These are phyloP conservation scores for Lutraria lutraria DNA, from an alignment of 2,888 invertebrate species.

Conservation along the genomic window DNA sequence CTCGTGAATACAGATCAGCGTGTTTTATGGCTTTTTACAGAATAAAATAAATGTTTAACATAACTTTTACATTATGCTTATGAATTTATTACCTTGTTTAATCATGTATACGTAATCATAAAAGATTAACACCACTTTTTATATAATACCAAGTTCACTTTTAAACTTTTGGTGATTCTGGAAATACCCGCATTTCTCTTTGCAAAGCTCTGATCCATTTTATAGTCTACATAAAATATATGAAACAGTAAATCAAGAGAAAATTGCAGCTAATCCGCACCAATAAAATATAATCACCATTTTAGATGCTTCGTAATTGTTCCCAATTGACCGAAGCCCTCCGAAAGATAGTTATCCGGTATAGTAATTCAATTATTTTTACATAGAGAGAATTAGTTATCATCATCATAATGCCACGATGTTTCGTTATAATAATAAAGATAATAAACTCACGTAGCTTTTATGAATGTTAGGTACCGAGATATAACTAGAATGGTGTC, in stretches of 20 bases:
- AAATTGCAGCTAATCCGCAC: background rate
- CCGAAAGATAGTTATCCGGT: constrained; percentile 42
- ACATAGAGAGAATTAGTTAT: constrained; percentile 56
- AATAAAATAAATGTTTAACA: constrained; percentile 30
- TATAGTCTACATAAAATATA: constrained; percentile 22
- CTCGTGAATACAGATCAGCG: constrained; percentile 33
- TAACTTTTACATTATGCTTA: constrained; percentile 42
- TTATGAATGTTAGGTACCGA: constrained; percentile 40
- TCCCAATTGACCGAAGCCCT: constrained; percentile 57
- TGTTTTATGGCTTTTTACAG: constrained; percentile 40
- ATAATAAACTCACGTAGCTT: constrained; percentile 50
- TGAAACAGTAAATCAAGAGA: constrained; percentile 20
- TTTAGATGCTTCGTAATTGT: constrained; percentile 33
- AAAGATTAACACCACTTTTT: constrained; percentile 16
- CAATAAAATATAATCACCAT: constrained; percentile 41
- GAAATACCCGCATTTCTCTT: background rate
- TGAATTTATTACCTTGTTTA: constrained; percentile 32
- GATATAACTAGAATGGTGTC: background rate
- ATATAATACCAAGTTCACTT: constrained; percentile 4
- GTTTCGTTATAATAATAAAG: constrained; percentile 39
- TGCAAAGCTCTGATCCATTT: background rate
- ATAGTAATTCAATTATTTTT: constrained; percentile 75
- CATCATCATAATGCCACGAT: constrained; percentile 39
- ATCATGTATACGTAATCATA: background rate
- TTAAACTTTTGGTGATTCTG: background rate